Percentiles rank a stretch among this genome's conserved stretches.
phyloP scores from a whole-genome alignment of 2,113 vertebrate genomes.

The Chascanopsetta lugubris region DNA sequence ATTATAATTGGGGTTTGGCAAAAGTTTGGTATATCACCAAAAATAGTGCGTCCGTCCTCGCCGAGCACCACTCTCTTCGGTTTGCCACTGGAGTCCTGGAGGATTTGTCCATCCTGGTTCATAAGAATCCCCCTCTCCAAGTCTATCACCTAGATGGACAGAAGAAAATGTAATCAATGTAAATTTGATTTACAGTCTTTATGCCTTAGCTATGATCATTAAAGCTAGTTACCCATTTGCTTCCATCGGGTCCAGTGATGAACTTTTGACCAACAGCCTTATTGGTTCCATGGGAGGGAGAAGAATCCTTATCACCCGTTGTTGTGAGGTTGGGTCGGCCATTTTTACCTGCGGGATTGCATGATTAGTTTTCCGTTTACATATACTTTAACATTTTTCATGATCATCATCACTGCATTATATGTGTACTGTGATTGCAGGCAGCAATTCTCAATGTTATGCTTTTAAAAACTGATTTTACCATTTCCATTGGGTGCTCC shows the following conservation, averaged over 20 bases:
- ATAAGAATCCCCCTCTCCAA: constrained; percentile 90
- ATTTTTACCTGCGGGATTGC: constrained; percentile 83
- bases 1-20: no score
- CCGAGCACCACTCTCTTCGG: constrained; percentile 93
- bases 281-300: constrained; percentile 73
- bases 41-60: constrained; percentile 93
- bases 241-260: constrained; percentile 95
- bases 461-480: constrained; percentile 49
- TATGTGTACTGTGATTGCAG: not conserved
- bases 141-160: constrained; percentile 87
- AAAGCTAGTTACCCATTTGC: constrained; percentile 89
- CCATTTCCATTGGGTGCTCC: constrained; percentile 73
- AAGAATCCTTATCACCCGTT: constrained; percentile 82
- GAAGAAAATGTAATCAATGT: not conserved
- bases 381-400: not conserved
- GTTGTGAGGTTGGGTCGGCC: constrained; percentile 87
- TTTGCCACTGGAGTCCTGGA: constrained; percentile 93
- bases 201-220: not conserved
- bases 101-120: constrained; percentile 90
- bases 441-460: constrained; percentile 16
- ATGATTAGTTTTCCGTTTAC: no score
- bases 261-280: constrained; percentile 86
- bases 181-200: not conserved
- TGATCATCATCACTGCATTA: not conserved
- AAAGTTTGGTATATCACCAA: constrained; percentile 87